Percentiles rank a stretch among this genome's conserved stretches.
These are phyloP conservation scores for Mercenaria mercenaria DNA, from an alignment of 1,140 invertebrate species.

Conservation along the genomic window DNA sequence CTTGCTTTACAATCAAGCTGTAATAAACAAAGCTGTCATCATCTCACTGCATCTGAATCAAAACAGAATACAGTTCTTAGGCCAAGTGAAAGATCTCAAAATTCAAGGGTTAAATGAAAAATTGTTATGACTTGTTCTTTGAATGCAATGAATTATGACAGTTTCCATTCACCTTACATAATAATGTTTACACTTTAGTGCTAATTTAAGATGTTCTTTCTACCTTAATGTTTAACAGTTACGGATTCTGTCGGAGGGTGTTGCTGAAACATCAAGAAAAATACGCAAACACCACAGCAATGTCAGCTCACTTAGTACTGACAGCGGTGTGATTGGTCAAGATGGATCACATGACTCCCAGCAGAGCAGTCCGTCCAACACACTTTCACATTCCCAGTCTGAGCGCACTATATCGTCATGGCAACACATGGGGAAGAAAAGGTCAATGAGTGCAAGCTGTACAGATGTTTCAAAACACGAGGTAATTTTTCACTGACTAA, in stretches of 20 bases:
- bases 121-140: too few relatives aligned
- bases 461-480: conserved; percentile 28
- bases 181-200: too few relatives aligned
- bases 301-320: conserved; percentile 71
- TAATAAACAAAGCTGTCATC: too few relatives aligned
- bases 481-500: conserved; percentile 14
- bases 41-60: too few relatives aligned
- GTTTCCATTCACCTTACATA: too few relatives aligned
- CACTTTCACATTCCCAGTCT: conserved; percentile 43
- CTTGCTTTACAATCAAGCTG: too few relatives aligned
- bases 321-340: conserved; percentile 76
- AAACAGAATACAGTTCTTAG: too few relatives aligned
- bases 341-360: conserved; percentile 69
- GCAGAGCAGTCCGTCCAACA: conserved; percentile 60
- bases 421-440: background rate
- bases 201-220: too few relatives aligned
- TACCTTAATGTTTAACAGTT: background rate
- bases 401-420: background rate
- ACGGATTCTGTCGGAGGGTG: background rate
- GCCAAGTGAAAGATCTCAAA: too few relatives aligned
- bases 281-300: conserved; percentile 66
- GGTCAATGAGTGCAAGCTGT: conserved; percentile 54
- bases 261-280: background rate
- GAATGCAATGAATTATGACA: too few relatives aligned
- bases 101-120: too few relatives aligned